These are phyloP conservation scores for Sphyrna mokarran DNA, from an alignment of 2,113 vertebrate genomes.

Conservation along the genomic window DNA sequence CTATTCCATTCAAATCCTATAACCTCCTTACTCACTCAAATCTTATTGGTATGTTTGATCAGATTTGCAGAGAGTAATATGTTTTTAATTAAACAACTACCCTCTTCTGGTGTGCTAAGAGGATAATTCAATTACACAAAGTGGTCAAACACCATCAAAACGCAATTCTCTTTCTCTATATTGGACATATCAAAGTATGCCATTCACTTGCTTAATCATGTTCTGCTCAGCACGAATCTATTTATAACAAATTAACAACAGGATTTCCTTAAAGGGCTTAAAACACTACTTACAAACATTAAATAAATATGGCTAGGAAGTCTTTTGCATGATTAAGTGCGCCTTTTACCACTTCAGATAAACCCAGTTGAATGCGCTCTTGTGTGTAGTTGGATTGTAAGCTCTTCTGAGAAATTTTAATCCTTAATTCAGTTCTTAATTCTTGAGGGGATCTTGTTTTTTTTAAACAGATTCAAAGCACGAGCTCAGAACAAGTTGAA, in stretches of 20 bases:
- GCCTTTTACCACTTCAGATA: neutral
- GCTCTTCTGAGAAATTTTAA: neutral
- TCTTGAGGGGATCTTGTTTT: no score
- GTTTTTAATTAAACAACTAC: neutral
- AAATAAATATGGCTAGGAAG: neutral
- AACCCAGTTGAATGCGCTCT: neutral
- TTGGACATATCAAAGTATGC: neutral
- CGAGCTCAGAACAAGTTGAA: neutral
- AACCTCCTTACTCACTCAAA: neutral
- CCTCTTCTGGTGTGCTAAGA: neutral
- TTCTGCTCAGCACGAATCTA: neutral
- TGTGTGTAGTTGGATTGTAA: neutral
- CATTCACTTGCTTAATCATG: neutral
- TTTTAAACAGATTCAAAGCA: neutral
- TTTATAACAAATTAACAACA: neutral
- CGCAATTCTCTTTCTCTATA: neutral
- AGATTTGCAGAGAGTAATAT: neutral
- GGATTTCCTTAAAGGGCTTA: neutral
- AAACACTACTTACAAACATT: no score
- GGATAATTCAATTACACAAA: neutral
- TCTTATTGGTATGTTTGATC: neutral
- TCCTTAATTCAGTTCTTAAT: neutral
- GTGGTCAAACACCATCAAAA: neutral
- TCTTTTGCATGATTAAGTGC: neutral
- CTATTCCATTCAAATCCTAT: neutral